Evolutionary conservation across 2,888 invertebrate genomes (phyloP).

Genomic region (Ochropacha duplaris): DNA sequence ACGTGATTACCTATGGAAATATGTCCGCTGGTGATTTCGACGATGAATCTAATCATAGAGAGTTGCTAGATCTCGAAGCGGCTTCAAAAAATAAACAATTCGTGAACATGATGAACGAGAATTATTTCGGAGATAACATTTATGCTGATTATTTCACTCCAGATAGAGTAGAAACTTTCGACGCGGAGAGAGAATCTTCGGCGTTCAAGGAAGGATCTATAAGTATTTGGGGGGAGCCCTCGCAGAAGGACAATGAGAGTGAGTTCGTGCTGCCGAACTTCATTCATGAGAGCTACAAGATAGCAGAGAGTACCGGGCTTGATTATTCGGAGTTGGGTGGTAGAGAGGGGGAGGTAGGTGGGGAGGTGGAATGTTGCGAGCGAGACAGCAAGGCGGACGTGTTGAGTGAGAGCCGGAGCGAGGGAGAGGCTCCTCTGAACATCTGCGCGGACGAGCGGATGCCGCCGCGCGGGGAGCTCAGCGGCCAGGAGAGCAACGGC

Average conservation of each 20-base stretch:
- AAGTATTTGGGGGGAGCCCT: slow-evolving; percentile 68
- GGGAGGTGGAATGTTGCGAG: slow-evolving; percentile 48
- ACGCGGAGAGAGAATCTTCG: slow-evolving; percentile 50
- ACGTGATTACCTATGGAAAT: slow-evolving; percentile 68
- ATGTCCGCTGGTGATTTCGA: slow-evolving; percentile 63
- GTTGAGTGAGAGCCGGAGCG: slow-evolving; percentile 61
- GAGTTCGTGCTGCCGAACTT: slow-evolving; percentile 76
- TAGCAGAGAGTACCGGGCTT: slow-evolving; percentile 60
- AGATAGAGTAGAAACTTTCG: slow-evolving; percentile 68
- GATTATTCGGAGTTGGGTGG: slow-evolving; percentile 59
- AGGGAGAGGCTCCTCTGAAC: slow-evolving; percentile 79
- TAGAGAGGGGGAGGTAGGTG: slow-evolving; percentile 34
- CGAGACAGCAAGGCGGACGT: slow-evolving; percentile 68
- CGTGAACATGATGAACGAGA: slow-evolving; percentile 76
- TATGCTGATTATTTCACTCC: slow-evolving; percentile 77
- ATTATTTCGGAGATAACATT: slow-evolving; percentile 76
- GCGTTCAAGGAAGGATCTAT: slow-evolving; percentile 57
- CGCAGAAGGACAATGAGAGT: slow-evolving; percentile 63
- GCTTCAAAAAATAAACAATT: slow-evolving; percentile 73
- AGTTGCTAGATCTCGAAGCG: slow-evolving; percentile 67
- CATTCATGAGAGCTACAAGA: slow-evolving; percentile 75
- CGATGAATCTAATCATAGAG: slow-evolving; percentile 68
- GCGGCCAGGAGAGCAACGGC: slow-evolving; percentile 93
- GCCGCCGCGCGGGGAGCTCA: slow-evolving; percentile 93
- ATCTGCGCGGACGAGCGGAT: slow-evolving; percentile 93